These are phyloP conservation scores for Rhinogobio ventralis DNA, from an alignment of 2,797 vertebrate species.

Conservation along the genomic window DNA sequence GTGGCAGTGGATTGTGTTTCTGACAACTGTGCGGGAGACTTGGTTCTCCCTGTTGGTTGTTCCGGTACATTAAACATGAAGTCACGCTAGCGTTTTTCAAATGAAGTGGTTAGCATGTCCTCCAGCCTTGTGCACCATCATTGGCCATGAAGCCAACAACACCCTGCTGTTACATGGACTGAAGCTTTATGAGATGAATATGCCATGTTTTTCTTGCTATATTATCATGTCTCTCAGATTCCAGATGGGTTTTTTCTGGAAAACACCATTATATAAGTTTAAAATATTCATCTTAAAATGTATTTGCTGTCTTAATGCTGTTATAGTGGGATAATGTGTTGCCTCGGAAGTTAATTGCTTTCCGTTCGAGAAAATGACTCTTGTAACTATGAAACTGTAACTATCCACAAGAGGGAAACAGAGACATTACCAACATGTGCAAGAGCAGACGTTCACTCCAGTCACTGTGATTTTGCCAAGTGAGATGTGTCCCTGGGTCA, in stretches of 20 bases:
- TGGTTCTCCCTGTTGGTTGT: background rate
- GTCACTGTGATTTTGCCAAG: background rate
- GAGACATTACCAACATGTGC: background rate
- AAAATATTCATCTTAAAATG: background rate
- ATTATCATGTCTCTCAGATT: background rate
- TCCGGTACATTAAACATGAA: slow-evolving; percentile 1
- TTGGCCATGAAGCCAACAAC: background rate
- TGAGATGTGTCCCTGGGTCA: background rate
- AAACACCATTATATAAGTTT: too few relatives aligned
- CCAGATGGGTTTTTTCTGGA: too few relatives aligned
- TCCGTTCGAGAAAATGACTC: background rate
- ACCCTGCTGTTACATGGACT: background rate
- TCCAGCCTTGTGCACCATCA: background rate
- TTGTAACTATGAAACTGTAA: background rate
- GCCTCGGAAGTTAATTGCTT: background rate
- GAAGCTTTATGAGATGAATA: background rate
- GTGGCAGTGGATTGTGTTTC: background rate
- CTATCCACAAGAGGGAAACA: slow-evolving; percentile 33
- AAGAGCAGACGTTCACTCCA: background rate
- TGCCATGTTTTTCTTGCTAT: background rate
- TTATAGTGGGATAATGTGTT: background rate
- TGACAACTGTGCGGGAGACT: background rate
- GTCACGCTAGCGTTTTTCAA: background rate
- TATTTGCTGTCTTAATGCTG: background rate
- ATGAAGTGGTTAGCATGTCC: background rate